A percentile compares a stretch with the other conserved stretches of the same genome.
Evolutionary conservation across 2,797 vertebrate species (phyloP).

Genomic region (Schizopygopsis malacanthus): DNA sequence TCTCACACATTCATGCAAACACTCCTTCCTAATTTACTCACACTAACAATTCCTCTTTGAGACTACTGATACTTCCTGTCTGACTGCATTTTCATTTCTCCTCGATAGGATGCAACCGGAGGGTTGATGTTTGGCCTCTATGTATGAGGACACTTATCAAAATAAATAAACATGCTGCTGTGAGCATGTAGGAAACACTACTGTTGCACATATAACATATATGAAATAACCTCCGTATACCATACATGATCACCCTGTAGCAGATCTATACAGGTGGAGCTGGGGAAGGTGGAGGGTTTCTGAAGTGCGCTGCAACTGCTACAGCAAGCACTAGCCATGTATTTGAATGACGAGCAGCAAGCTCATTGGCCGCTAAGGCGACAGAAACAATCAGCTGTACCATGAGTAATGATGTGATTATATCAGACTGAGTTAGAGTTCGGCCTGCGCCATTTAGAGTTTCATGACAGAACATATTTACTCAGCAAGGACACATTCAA

Average conservation of each 20-base stretch:
- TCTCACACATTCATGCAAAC: conserved; percentile 25
- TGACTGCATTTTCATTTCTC: conserved; percentile 3
- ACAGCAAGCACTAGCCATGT: background rate
- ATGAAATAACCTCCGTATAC: background rate
- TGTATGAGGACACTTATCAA: background rate
- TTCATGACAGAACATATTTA: background rate
- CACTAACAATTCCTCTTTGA: conserved; percentile 35
- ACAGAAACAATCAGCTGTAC: background rate
- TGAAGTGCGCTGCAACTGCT: background rate
- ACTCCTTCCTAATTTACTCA: conserved; percentile 21
- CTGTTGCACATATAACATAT: background rate
- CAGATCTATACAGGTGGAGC: background rate
- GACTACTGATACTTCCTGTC: conserved; percentile 10
- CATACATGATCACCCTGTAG: background rate
- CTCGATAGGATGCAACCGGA: conserved; percentile 9
- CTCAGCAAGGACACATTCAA: background rate
- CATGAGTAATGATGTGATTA: background rate
- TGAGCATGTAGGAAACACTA: background rate
- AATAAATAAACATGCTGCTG: background rate
- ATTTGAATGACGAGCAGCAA: background rate
- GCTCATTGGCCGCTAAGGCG: background rate
- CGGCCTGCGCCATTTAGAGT: too few relatives aligned
- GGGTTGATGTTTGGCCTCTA: background rate
- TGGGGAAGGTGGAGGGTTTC: background rate
- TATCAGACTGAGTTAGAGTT: background rate